Base-by-base conservation (phyloP, 2,888 invertebrate species). In the Drosophila recens region DNA sequence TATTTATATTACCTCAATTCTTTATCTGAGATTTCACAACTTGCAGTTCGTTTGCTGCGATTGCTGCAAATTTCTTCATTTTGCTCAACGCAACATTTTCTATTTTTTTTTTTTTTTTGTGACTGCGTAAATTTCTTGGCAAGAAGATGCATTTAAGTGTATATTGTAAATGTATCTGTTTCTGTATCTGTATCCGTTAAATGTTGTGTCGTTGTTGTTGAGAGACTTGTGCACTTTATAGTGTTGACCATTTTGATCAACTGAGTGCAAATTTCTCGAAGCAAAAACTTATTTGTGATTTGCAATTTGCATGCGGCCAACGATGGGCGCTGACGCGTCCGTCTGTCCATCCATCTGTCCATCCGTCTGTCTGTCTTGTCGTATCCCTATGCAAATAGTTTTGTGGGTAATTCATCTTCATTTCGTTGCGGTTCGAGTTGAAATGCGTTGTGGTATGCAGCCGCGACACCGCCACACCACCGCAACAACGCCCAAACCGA, bases 351-450 rank as follows among this genome's bases (percentile, higher is more conserved):
- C 23, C 9, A 40, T 52, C 23, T 6, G 38, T 46, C 34, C 4
- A 13, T 49, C 45, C 8, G 33, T 62, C 49, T 4, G 51, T 27
- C 23, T 53, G 30, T 46, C 33, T 42, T 38, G 54, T 63, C 54
- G 72, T 53, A 72, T 77, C 75, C 81, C 72, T 81, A 69, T 23
- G 77, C 66, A 74, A 69, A 79, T 77, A 71, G 67, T 70, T 72
- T 72, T 67, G 75, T 73, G 79, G 88, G 90, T 90, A 90, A 90
- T 90, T 90, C 90, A 89, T 90, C 90, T 90, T 90, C 85, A 90
- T 90, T 90, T 90, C 90, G 88, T 88, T 90, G 89, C 88, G 87
- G 90, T 90, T 90, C 90, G 90, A 87, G 87, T 84, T 90, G 90
- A 90, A 87, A 89, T 89, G 86, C 88, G 73, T 63, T 67, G 89